Base-by-base conservation (phyloP, 1,140 invertebrate genomes). In the Microplitis demolitor region DNA sequence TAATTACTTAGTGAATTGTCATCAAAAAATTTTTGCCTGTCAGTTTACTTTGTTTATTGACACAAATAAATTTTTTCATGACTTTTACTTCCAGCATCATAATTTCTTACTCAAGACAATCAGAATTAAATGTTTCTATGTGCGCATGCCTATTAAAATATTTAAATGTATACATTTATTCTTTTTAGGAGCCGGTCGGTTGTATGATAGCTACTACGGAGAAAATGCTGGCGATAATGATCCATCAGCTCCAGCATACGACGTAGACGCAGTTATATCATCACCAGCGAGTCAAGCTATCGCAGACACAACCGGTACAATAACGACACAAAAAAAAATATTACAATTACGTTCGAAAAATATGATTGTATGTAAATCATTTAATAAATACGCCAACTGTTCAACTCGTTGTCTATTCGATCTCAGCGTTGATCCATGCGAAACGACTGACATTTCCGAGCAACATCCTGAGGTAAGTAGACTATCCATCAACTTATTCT, bases 371-470 rank as follows among this genome's bases (percentile, higher is more conserved):
- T 86, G 86, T 14, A 13, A 75, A 11, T 54, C 60, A 4, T 3
- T 60, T 0, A 58, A 33, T 0, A 11, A 64, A 11, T 34, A 16
- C 37, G 69, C 78, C 0, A 72, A 75, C 24, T 86, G 85, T 31
- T 61, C 53, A 1, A 64, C 72, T 0, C 68, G n/a, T n/a, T 87
- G 85, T 69, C 71, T 87, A 16, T 87, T 86, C 72, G 75, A 87
- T 68, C 56, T 86, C n/a, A 16, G 71, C 0, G 39, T 63, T 0
- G 85, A 87, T 78, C 86, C 85, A 56, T 87, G 85, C 50, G 85
- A 87, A 68, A 82, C 71, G 16, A 71, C 9, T 2, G 82, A 87
- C 72, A 13, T 87, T 3, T 85, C 80, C 4, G 2, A 35, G 0
- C 2, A 72, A 13, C 34, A 79, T 71, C 82, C 80, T 4, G 16